Evolutionary conservation across 64 coral and sea anemone species (phyloP).

Genomic region (Platygyra sinensis): DNA sequence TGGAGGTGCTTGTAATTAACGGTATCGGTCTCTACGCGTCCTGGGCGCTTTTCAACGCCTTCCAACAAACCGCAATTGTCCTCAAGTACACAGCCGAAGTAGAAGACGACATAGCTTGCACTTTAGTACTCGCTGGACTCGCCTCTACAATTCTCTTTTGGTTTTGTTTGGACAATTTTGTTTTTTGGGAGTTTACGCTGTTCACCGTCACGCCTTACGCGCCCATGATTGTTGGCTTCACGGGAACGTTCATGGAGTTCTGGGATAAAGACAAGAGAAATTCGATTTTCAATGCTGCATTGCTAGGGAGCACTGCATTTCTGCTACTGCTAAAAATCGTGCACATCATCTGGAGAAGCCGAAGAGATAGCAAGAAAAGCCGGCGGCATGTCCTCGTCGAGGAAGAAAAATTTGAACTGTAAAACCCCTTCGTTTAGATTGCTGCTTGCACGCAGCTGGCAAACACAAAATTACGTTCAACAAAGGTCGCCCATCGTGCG

Average conservation of each 20-base stretch:
- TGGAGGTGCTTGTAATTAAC: conserved; percentile 75
- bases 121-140: conserved; percentile 68
- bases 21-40: conserved; percentile 79
- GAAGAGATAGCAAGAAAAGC: conserved; percentile 6
- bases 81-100: conserved; percentile 67
- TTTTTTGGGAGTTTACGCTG: conserved; percentile 56
- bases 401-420: conserved; percentile 33
- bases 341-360: conserved; percentile 59
- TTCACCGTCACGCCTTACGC: conserved; percentile 80
- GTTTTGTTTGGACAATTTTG: conserved; percentile 86
- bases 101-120: conserved; percentile 73
- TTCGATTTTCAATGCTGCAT: conserved; percentile 61
- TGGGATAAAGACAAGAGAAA: conserved; percentile 69
- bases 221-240: conserved; percentile 64
- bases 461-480: not conserved
- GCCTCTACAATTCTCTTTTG: conserved; percentile 72
- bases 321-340: conserved; percentile 66
- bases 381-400: conserved; percentile 20
- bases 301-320: conserved; percentile 54
- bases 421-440: not conserved
- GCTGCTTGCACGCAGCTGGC: not conserved
- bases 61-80: conserved; percentile 69
- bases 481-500: not conserved
- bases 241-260: conserved; percentile 65
- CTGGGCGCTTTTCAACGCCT: conserved; percentile 70